Percentiles rank a stretch among this genome's conserved stretches.
Conservation (phyloP, 2,888 invertebrate genomes). For the Leucophora obtusa region DNA sequence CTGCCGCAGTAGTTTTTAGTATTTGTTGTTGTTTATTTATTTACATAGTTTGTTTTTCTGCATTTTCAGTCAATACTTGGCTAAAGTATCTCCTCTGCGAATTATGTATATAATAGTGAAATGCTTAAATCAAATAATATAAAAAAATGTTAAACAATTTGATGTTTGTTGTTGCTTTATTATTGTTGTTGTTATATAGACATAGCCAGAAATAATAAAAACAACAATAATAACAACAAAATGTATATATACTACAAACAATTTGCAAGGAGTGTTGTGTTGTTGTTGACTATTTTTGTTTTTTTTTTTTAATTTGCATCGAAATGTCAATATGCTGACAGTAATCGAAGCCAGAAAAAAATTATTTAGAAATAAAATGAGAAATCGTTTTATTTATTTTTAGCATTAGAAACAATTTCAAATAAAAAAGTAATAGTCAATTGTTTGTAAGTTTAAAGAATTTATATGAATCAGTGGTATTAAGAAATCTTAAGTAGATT, state of each 20-base stretch:
- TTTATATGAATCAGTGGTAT: background rate
- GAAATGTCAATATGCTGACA: constrained; percentile 60
- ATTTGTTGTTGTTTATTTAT: constrained; percentile 10
- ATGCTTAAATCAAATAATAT: constrained; percentile 56
- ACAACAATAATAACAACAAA: constrained; percentile 28
- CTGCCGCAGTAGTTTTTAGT: background rate
- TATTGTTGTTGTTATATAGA: constrained; percentile 38
- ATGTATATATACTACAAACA: constrained; percentile 33
- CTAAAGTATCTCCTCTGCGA: constrained; percentile 27
- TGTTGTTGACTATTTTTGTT: constrained; percentile 36
- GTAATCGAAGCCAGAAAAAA: constrained; percentile 40
- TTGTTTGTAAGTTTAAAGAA: constrained; percentile 26
- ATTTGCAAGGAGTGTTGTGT: constrained; percentile 55
- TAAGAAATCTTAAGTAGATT: too few species aligned
- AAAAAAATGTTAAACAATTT: constrained; percentile 30
- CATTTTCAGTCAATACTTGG: constrained; percentile 29
- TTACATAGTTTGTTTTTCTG: background rate
- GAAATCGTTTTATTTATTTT: constrained; percentile 49
- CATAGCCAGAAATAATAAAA: constrained; percentile 11
- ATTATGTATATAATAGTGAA: constrained; percentile 41
- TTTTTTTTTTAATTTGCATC: constrained; percentile 57
- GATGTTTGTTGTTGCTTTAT: constrained; percentile 23
- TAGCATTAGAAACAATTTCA: constrained; percentile 32
- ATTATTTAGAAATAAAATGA: constrained; percentile 40
- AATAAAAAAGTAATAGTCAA: constrained; percentile 4